A percentile compares a stretch with the other conserved stretches of the same genome.
These are phyloP conservation scores for Hemaris fuciformis DNA, from an alignment of 2,888 invertebrate genomes.

Conservation along the genomic window DNA sequence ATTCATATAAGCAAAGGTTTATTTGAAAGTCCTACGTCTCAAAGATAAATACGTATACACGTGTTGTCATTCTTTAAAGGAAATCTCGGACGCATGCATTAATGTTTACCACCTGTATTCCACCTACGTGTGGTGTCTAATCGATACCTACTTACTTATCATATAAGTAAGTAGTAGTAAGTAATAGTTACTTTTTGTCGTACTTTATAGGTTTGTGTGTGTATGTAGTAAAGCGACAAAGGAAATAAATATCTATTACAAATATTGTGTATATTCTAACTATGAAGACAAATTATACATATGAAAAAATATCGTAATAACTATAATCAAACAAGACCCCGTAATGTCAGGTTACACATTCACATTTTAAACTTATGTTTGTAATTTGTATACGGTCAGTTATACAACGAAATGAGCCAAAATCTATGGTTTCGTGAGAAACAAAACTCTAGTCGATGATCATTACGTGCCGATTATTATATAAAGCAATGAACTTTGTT, in stretches of 20 bases:
- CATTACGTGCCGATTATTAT: background rate
- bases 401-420: background rate
- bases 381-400: background rate
- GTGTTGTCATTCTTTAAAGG: background rate
- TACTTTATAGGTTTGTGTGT: background rate
- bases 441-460: background rate
- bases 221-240: background rate
- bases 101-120: slow-evolving; percentile 2
- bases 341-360: background rate
- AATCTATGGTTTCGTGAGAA: background rate
- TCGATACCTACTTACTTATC: slow-evolving; percentile 7
- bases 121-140: slow-evolving; percentile 17
- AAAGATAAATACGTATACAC: background rate
- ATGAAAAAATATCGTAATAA: background rate
- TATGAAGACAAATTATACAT: background rate
- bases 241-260: background rate
- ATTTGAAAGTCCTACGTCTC: background rate
- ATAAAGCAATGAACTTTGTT: background rate
- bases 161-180: background rate
- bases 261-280: background rate
- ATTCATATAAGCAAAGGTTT: too few species aligned
- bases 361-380: background rate
- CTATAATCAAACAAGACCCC: background rate
- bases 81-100: background rate
- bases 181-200: background rate